Evolutionary conservation across 2,113 vertebrate species (phyloP).

Genomic region (Calypte anna): DNA sequence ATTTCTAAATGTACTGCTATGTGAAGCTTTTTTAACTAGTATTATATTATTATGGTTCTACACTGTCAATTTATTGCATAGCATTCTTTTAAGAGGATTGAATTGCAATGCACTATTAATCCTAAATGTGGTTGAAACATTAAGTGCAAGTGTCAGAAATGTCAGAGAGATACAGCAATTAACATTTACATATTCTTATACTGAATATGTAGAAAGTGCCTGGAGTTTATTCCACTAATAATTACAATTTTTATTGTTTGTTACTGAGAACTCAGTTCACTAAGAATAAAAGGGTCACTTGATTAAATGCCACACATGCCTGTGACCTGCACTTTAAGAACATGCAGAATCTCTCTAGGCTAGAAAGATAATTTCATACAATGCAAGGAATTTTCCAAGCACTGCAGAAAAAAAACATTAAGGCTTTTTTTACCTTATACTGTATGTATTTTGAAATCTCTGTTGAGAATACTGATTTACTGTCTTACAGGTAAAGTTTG

Average conservation of each 20-base stretch:
- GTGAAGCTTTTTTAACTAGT: conserved; percentile 2
- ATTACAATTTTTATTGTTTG: background rate
- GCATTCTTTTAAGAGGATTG: conserved; percentile 32
- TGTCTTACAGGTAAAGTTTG: background rate
- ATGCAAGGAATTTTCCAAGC: background rate
- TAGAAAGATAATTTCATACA: background rate
- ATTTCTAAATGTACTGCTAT: background rate
- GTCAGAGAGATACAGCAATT: background rate
- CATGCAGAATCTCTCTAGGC: background rate
- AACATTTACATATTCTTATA: background rate
- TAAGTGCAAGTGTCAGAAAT: conserved; percentile 11
- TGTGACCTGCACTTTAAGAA: background rate
- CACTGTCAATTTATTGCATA: background rate
- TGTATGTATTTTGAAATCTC: background rate
- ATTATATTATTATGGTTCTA: background rate
- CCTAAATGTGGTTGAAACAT: background rate
- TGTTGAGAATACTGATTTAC: background rate
- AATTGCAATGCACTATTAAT: background rate
- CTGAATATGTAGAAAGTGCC: background rate
- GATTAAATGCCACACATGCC: background rate
- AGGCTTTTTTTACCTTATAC: background rate
- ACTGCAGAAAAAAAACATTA: background rate
- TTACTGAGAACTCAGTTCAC: background rate
- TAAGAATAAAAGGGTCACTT: background rate
- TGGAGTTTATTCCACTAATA: background rate